A percentile compares a stretch with the other conserved stretches of the same genome.
These are phyloP conservation scores for Noctua pronuba DNA, from an alignment of 2,888 invertebrate species.

Conservation along the genomic window DNA sequence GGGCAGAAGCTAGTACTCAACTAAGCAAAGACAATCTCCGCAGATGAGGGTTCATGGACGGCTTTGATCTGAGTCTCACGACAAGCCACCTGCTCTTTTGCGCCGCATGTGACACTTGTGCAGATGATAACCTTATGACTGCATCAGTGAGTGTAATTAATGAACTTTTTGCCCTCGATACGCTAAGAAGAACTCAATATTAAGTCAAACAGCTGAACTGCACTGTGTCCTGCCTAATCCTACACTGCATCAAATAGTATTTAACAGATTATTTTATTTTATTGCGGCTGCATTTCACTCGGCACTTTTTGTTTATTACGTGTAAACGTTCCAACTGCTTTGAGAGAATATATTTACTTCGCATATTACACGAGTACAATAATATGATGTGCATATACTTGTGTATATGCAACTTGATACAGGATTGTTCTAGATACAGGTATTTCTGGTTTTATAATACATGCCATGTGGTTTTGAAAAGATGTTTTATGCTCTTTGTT, in stretches of 20 bases:
- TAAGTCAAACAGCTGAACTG: neutral
- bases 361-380: neutral
- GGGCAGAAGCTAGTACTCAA: no score
- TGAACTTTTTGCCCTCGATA: neutral
- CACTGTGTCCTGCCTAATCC: constrained; percentile 21
- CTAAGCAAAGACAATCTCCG: neutral
- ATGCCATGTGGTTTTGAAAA: neutral
- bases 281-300: constrained; percentile 42
- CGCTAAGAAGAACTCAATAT: neutral
- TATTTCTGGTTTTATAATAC: constrained; percentile 32
- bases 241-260: constrained; percentile 13
- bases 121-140: neutral
- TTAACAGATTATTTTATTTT: constrained; percentile 37
- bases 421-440: constrained; percentile 32
- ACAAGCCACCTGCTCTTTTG: neutral
- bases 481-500: constrained; percentile 30
- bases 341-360: constrained; percentile 4
- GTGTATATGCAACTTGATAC: constrained; percentile 24
- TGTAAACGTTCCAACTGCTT: constrained; percentile 15
- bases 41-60: neutral
- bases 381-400: neutral
- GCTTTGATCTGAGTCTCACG: neutral
- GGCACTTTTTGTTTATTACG: constrained; percentile 44
- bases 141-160: neutral
- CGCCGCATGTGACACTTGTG: neutral